These are phyloP conservation scores for Prinia subflava DNA, from an alignment of 2,113 vertebrate species.

Conservation along the genomic window DNA sequence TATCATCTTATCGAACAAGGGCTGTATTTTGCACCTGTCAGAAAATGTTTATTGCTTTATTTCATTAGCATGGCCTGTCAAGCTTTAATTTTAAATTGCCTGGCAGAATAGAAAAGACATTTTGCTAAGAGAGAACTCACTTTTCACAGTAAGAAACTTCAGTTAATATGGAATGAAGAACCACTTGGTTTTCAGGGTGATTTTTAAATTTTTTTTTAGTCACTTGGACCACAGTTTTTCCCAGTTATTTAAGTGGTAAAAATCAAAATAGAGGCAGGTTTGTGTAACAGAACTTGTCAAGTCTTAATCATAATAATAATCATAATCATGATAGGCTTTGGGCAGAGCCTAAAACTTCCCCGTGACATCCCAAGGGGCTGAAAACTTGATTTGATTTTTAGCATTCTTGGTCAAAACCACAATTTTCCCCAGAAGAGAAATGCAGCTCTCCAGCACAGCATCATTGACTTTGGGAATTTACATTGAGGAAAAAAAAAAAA, in stretches of 20 bases:
- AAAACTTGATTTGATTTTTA: not conserved
- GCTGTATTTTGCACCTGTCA: conserved; percentile 42
- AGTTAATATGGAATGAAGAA: not conserved
- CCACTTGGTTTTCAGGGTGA: not conserved
- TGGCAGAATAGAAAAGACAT: not conserved
- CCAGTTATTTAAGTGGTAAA: not conserved
- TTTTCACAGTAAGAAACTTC: not conserved
- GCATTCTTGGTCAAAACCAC: not conserved
- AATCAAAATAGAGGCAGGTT: not conserved
- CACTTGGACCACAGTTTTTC: not conserved
- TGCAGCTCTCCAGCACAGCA: not conserved
- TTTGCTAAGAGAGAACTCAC: not conserved
- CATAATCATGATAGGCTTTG: too few relatives aligned
- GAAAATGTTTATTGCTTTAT: conserved; percentile 58
- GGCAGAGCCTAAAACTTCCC: fast-evolving
- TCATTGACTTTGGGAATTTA: not conserved
- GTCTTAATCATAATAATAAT: not conserved
- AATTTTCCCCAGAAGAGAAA: not conserved
- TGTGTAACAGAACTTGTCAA: not conserved
- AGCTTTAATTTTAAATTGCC: conserved; percentile 50
- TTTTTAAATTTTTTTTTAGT: not conserved
- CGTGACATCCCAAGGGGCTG: not conserved
- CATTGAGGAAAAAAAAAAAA: too few relatives aligned
- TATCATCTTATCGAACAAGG: conserved; percentile 27
- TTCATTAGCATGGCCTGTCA: conserved; percentile 57